Evolutionary conservation across 2,888 invertebrate genomes (phyloP).

Genomic region (Megalurothrips usitatus): DNA sequence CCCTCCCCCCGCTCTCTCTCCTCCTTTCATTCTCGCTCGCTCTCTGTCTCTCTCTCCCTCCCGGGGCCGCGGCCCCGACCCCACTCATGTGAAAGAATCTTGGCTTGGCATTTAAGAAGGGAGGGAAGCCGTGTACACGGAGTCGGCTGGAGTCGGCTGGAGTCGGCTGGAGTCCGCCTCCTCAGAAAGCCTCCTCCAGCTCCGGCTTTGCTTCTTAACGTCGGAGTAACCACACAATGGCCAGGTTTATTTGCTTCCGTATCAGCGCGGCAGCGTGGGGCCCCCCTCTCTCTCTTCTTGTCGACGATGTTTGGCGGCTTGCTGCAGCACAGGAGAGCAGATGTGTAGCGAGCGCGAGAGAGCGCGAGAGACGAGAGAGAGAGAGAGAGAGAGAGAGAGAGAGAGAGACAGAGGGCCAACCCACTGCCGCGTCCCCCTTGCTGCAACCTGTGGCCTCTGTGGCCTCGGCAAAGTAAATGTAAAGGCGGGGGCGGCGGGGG

Average conservation of each 20-base stretch:
- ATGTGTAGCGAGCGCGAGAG: too few relatives aligned
- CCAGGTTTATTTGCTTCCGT: neutral
- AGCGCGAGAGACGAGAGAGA: too few relatives aligned
- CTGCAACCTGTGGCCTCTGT: constrained; percentile 17
- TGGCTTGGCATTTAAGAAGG: neutral
- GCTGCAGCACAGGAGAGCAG: too few relatives aligned
- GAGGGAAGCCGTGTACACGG: neutral
- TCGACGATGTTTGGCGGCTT: constrained; percentile 20
- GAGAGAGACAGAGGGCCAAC: neutral
- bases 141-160: neutral
- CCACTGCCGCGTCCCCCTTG: neutral
- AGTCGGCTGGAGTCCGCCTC: neutral
- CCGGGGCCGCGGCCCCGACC: neutral
- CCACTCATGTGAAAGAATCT: neutral
- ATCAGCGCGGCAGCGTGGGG: too few relatives aligned
- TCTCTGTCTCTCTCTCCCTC: neutral
- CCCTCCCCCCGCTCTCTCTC: neutral
- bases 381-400: neutral
- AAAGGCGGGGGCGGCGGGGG: too few relatives aligned
- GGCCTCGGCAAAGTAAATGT: neutral
- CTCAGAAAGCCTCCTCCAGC: neutral
- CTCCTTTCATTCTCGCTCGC: neutral
- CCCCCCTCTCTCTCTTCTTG: constrained; percentile 5
- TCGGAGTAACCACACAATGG: neutral
- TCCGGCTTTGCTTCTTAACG: neutral